Percentiles rank a stretch among this genome's conserved stretches.
These are phyloP conservation scores for Leptosomus discolor DNA, from an alignment of 2,113 vertebrate genomes.

Conservation along the genomic window DNA sequence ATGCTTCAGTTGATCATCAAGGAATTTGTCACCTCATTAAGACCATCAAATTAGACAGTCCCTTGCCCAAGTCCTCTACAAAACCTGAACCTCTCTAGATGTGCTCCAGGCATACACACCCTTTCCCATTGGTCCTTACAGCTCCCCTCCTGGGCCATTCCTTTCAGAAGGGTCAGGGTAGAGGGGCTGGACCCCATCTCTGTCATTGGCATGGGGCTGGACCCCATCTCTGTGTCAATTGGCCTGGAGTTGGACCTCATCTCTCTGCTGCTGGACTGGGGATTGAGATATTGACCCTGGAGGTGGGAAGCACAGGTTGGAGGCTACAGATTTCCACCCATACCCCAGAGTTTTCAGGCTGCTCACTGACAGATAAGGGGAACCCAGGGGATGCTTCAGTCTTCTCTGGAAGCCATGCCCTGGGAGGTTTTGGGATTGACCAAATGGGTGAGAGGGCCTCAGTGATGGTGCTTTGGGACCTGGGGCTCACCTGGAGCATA, in stretches of 20 bases:
- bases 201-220: not conserved
- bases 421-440: not conserved
- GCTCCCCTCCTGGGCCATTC: not conserved
- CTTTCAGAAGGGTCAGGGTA: not conserved
- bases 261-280: not conserved
- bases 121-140: not conserved
- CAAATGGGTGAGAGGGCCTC: not conserved
- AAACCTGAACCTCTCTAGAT: not conserved
- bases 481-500: not conserved
- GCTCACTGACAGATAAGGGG: no score
- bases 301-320: not conserved
- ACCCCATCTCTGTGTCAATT: not conserved
- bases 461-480: not conserved
- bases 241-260: not conserved
- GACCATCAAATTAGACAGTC: not conserved
- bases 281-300: not conserved
- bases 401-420: not conserved
- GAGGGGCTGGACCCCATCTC: not conserved
- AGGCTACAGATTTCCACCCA: not conserved
- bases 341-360: fast-evolving
- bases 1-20: not conserved
- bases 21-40: not conserved
- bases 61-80: not conserved
- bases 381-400: not conserved
- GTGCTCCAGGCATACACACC: fast-evolving